Percentiles rank a stretch among this genome's conserved stretches.
These are phyloP conservation scores for Clostera curtula DNA, from an alignment of 2,888 invertebrate species.

Conservation along the genomic window DNA sequence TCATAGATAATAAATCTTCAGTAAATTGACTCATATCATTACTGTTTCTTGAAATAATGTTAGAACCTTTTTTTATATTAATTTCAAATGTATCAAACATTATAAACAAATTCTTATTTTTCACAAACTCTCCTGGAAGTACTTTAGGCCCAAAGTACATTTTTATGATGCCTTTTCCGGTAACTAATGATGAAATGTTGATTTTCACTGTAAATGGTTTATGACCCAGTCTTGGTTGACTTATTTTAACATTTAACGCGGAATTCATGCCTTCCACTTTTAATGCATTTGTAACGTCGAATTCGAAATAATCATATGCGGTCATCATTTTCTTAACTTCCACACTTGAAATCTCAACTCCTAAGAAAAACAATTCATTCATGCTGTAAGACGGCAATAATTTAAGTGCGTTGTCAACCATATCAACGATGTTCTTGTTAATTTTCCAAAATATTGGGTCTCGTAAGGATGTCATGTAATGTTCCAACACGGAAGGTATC, in stretches of 20 bases:
- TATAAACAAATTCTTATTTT: conserved; percentile 72
- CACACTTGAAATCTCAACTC: conserved; percentile 76
- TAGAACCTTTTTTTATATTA: conserved; percentile 77
- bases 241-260: conserved; percentile 55
- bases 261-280: conserved; percentile 38
- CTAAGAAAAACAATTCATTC: conserved; percentile 76
- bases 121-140: conserved; percentile 69
- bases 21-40: conserved; percentile 75
- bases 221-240: conserved; percentile 80
- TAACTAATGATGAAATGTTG: conserved; percentile 75
- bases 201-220: conserved; percentile 81
- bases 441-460: conserved; percentile 83
- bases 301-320: conserved; percentile 78
- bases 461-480: conserved; percentile 77
- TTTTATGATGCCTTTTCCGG: conserved; percentile 76
- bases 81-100: conserved; percentile 76
- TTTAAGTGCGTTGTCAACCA: conserved; percentile 74
- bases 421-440: conserved; percentile 75
- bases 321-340: conserved; percentile 79
- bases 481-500: conserved; percentile 44
- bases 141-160: conserved; percentile 82
- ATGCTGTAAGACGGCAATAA: conserved; percentile 72
- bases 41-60: conserved; percentile 77
- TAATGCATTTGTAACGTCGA: conserved; percentile 78
- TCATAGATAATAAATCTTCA: conserved; percentile 77